Base-by-base conservation (phyloP, 1,140 invertebrate species). In the Acromyrmex heyeri region DNA sequence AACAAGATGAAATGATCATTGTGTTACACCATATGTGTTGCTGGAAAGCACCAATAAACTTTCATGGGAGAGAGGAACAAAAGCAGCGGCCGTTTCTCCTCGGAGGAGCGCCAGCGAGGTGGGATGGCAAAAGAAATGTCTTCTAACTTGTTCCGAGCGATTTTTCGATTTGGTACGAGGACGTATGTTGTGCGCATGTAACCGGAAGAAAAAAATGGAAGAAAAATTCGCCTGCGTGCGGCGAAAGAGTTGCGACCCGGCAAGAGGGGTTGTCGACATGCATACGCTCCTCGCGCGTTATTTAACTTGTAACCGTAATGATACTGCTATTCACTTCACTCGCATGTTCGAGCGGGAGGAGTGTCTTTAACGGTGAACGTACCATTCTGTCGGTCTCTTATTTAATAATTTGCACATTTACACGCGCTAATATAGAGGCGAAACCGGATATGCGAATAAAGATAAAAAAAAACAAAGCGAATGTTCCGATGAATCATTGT, bases 321-420 rank as follows among this genome's bases (percentile, higher is more conserved):
- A 92, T 87, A 89, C 86, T 86, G 70, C 87, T 88, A 91, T 85
- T 78, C 69, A 85, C 82, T 89, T 91, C 86, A 91, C 87, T 67
- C 79, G 73, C 38, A 81, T 67, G 18, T 48, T 27, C 65, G 21
- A 81, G 73, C 77, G 88, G 83, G 65, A 61, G 55, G 78, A 50
- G 70, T 53, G 65, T 88, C 50, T 69, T 69, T 64, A 91, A 91
- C 91, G 94, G 91, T 93, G 88, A 91, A 94, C 87, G 93, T 95
- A 95, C 94, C 94, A 95, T 95, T 95, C 93, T 94, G 94, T 94
- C 94, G 93, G 92, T 94, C 91, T 93, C 93, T 94, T 94, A 93
- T 89, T 69, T 92, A 92, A 87, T 92, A 92, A 93, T 93, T 73
- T 93, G 93, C 92, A 95, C 90, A 93, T 92, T 94, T 93, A 94